phyloP scores from a whole-genome alignment of 2,113 vertebrate species.

The Alligator mississippiensis region DNA sequence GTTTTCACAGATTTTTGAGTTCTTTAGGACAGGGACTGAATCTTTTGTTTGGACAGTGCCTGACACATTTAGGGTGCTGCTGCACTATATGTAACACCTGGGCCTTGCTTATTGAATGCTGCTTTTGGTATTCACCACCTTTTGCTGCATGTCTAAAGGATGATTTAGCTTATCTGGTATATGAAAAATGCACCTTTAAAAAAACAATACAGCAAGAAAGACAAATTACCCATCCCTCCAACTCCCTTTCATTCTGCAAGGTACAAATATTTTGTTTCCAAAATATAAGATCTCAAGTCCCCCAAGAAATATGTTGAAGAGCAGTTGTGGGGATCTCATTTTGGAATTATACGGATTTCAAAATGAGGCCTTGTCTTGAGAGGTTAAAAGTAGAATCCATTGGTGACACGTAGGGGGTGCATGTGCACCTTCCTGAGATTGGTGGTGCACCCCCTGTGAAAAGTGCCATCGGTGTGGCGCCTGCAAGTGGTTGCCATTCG shows the following conservation, averaged over 20 bases:
- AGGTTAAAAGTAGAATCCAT: neutral
- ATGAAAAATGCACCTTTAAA: neutral
- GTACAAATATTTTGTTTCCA: neutral
- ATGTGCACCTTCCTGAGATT: too few species aligned
- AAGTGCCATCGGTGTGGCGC: too few species aligned
- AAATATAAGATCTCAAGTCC: neutral
- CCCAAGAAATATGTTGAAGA: neutral
- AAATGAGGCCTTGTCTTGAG: neutral
- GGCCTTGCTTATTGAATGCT: neutral
- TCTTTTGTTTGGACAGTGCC: neutral
- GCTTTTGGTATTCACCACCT: neutral
- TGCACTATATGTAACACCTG: neutral
- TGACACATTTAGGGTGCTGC: neutral
- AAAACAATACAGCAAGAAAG: neutral
- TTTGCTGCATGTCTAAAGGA: neutral
- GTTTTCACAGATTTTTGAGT: neutral
- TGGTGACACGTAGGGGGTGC: too few species aligned
- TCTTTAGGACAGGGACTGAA: neutral
- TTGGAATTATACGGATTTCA: neutral
- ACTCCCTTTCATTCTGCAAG: neutral
- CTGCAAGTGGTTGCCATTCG: too few species aligned
- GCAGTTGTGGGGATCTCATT: neutral
- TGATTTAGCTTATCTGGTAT: neutral
- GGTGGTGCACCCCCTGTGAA: too few species aligned
- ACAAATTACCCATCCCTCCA: neutral